phyloP scores from a whole-genome alignment of 2,113 vertebrate genomes.

The Mirounga angustirostris region DNA sequence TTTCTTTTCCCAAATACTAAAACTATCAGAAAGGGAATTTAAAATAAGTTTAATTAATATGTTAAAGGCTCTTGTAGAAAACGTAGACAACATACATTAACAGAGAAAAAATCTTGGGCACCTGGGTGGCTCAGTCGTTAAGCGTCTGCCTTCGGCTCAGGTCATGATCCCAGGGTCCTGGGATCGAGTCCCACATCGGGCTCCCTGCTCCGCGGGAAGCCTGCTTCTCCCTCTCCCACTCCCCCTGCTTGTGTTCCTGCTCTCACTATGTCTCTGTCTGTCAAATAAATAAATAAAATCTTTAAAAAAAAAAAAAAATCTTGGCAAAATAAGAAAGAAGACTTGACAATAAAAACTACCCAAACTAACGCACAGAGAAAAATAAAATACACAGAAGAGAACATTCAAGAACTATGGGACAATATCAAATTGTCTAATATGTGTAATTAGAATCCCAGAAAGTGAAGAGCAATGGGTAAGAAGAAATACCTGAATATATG shows the following conservation, averaged over 20 bases:
- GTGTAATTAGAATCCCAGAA: background rate
- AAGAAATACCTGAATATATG: background rate
- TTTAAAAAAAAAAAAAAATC: background rate
- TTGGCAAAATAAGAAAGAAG: background rate
- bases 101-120: background rate
- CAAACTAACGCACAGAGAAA: background rate
- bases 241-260: too few relatives aligned
- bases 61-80: background rate
- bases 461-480: background rate
- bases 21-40: background rate
- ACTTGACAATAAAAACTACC: background rate
- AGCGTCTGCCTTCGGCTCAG: too few relatives aligned
- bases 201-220: too few relatives aligned
- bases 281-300: too few relatives aligned
- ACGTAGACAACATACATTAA: background rate
- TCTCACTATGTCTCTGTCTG: too few relatives aligned
- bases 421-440: background rate
- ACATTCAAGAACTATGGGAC: background rate
- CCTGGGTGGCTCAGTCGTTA: too few relatives aligned
- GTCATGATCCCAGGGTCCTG: too few relatives aligned
- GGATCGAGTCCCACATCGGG: too few relatives aligned
- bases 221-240: too few relatives aligned
- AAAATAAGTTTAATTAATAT: background rate
- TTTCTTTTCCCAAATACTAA: background rate
- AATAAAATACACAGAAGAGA: background rate